phyloP scores from a whole-genome alignment of 2,113 vertebrate genomes.

The Podarcis raffonei region DNA sequence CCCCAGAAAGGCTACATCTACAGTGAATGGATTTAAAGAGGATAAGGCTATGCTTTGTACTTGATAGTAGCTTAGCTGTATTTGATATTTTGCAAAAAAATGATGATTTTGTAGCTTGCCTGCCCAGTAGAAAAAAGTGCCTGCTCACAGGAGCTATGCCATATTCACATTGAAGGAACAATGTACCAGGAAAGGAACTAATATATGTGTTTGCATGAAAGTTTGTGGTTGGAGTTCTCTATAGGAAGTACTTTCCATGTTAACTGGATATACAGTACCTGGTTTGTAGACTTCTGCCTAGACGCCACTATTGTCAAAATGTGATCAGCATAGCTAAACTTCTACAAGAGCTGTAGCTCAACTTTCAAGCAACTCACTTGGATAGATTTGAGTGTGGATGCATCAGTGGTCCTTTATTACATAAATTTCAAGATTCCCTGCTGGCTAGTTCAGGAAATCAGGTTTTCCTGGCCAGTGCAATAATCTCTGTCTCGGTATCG shows the following conservation, averaged over 20 bases:
- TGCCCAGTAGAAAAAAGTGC: neutral
- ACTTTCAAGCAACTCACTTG: neutral
- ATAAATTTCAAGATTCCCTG: neutral
- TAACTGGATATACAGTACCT: neutral
- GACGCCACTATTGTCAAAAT: neutral
- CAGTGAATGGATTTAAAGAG: neutral
- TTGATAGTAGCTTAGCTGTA: neutral
- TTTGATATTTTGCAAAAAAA: conserved; percentile 10
- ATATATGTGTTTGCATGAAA: neutral
- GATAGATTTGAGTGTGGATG: neutral
- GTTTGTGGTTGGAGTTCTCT: neutral
- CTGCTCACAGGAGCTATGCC: neutral
- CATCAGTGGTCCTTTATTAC: neutral
- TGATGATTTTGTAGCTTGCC: neutral
- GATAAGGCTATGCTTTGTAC: neutral
- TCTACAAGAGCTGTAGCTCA: neutral
- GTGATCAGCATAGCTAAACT: neutral
- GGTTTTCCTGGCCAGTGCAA: neutral
- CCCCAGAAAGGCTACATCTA: neutral
- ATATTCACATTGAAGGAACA: neutral
- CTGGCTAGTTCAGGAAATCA: neutral
- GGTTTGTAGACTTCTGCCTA: neutral
- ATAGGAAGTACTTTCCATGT: neutral
- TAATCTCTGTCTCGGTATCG: neutral
- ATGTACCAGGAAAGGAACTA: neutral